Conservation (phyloP, 2,797 vertebrate species). For the Xenentodon cancila region DNA sequence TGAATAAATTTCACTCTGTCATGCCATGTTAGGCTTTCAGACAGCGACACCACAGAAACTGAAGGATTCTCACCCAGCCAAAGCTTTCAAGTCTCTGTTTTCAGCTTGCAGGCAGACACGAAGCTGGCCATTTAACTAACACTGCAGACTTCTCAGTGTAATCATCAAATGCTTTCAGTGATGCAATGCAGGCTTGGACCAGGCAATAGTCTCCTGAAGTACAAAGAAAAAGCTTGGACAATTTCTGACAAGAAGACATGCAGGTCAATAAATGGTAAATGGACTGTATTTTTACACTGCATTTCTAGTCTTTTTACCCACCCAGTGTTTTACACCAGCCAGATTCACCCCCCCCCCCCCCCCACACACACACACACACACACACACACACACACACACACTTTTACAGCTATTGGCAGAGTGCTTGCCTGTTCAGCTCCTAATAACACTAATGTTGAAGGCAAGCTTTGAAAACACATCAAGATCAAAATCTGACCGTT, state of each 20-base stretch:
- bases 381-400: no score
- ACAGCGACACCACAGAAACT: constrained; percentile 29
- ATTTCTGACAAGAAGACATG: constrained; percentile 7
- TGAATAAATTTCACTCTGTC: constrained; percentile 57
- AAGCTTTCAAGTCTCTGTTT: constrained; percentile 39
- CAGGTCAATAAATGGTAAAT: background rate
- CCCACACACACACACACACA: no score
- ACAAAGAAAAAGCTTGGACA: constrained; percentile 34
- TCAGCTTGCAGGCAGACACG: constrained; percentile 44
- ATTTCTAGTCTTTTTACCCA: no score
- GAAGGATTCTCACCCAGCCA: constrained; percentile 30
- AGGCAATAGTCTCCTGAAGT: constrained; percentile 36
- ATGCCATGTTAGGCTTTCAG: constrained; percentile 35
- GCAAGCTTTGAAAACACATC: no score
- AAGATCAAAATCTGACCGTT: no score
- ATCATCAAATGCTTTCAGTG: constrained; percentile 58
- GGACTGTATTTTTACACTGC: no score
- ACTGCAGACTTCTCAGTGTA: constrained; percentile 45
- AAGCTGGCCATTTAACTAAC: constrained; percentile 50
- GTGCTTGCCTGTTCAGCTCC: no score
- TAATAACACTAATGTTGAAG: no score
- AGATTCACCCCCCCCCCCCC: no score
- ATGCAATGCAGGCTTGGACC: constrained; percentile 52
- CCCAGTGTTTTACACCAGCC: no score
- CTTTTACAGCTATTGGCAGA: no score